These are phyloP conservation scores for Cyprinodon brontotheroides DNA, from an alignment of 2,113 vertebrate genomes.

Conservation along the genomic window DNA sequence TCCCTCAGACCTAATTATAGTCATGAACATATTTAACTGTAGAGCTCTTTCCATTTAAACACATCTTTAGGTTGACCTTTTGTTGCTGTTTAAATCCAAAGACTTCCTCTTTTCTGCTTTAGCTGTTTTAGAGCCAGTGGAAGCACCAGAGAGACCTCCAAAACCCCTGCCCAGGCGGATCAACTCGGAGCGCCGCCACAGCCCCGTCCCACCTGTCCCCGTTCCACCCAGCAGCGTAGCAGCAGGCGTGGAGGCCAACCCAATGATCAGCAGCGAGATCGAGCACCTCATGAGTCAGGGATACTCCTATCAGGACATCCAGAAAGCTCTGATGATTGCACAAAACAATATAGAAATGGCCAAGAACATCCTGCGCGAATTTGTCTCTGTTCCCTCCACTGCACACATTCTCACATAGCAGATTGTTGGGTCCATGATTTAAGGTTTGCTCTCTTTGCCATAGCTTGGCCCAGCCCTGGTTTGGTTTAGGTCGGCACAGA, in stretches of 20 bases:
- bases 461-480: constrained; percentile 50
- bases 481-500: constrained; percentile 48
- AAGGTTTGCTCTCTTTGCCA: constrained; percentile 46
- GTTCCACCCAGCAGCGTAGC: constrained; percentile 24
- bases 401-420: constrained; percentile 95
- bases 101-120: constrained; percentile 9
- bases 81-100: not conserved
- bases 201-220: constrained; percentile 78
- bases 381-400: constrained; percentile 92
- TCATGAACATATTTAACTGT: not conserved
- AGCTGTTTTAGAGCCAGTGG: constrained; percentile 83
- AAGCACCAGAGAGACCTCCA: constrained; percentile 92
- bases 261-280: constrained; percentile 93
- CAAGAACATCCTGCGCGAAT: constrained; percentile 97
- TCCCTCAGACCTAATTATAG: not conserved
- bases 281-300: constrained; percentile 96
- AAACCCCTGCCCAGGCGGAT: constrained; percentile 94
- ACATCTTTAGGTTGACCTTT: not conserved
- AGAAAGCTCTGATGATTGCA: constrained; percentile 97
- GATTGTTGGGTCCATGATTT: constrained; percentile 10
- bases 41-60: constrained; percentile 1
- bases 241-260: constrained; percentile 66
- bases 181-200: constrained; percentile 88
- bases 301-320: constrained; percentile 98
- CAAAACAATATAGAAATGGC: constrained; percentile 99